These are phyloP conservation scores for Lerista edwardsae DNA, from an alignment of 2,797 vertebrate species.

Conservation along the genomic window DNA sequence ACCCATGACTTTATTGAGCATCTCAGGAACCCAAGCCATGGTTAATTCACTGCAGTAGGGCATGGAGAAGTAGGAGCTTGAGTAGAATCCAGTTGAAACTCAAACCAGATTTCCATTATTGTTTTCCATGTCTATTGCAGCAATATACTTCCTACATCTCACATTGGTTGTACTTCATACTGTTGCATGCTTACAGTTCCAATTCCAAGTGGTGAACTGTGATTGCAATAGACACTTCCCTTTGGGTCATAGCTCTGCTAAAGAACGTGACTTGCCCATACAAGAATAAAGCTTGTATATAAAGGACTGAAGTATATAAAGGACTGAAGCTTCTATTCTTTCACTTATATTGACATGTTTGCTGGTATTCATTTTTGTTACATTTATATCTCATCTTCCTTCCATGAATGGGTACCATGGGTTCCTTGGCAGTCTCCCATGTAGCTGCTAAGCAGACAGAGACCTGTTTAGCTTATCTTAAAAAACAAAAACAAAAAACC, in stretches of 20 bases:
- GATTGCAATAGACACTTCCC: background rate
- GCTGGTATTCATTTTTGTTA: background rate
- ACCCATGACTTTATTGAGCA: conserved; percentile 4
- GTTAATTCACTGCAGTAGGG: background rate
- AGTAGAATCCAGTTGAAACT: background rate
- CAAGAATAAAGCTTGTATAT: background rate
- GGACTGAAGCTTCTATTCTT: too few relatives aligned
- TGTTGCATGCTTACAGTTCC: background rate
- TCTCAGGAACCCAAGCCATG: conserved; percentile 2
- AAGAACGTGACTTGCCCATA: too few relatives aligned
- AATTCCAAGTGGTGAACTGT: background rate
- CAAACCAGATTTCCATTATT: background rate
- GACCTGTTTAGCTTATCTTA: background rate
- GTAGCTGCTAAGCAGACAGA: background rate
- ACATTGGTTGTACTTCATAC: background rate
- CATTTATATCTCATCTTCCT: background rate
- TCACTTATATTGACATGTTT: background rate
- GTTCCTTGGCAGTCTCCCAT: background rate
- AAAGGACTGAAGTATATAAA: background rate
- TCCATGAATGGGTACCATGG: background rate
- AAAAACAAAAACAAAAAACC: too few relatives aligned
- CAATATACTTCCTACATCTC: background rate
- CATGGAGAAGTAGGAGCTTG: background rate
- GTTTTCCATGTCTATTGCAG: background rate
- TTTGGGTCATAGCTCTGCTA: too few relatives aligned